Evolutionary conservation across 2,797 vertebrate genomes (phyloP), one percentile per base, ranked within the genome.

Genomic region (Megaceryle alcyon): DNA sequence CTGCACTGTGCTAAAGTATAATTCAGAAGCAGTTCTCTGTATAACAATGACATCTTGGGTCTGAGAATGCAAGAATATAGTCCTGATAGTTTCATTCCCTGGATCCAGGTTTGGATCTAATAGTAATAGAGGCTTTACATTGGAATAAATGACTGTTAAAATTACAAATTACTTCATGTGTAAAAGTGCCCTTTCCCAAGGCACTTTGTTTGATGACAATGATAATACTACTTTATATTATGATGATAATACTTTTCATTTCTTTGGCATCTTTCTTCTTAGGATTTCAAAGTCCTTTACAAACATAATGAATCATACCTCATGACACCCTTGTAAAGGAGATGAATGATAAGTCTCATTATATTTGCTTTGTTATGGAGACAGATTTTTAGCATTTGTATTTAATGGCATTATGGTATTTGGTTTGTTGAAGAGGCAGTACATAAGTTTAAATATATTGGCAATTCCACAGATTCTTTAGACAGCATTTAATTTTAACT

Each of bases 181-280:
- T 71, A 33, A 35, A 61, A 88, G 26, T 75, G 79, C 43, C 88
- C 82, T 96, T 83, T 92, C 78, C 94, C 57, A n/a, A 66, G 73
- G 86, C 46, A 2, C 39, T 15, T 8, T 53, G 69, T 81, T 77
- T 88, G 92, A 76, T 93, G 93, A 35, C 86, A 87, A 31, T 59
- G 85, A 25, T 68, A 82, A 54, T 53, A 25, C 25, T 37, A 4
- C 33, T 82, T 77, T 46, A 64, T 59, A 33, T 66, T 41, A 23
- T 22, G 69, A 5, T 20, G 68, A 48, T 73, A 86, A 31, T 61
- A 21, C 69, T 89, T 82, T 66, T 44, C 69, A 29, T 37, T 23
- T 75, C 89, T 89, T 80, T 77, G 49, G 65, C 71, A 78, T 78
- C 82, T 86, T 87, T 92, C 64, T 89, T 85, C 60, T 89, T 72